Evolutionary conservation across 2,797 vertebrate species (phyloP), one percentile per base, ranked within the genome.

Genomic region (Gobionotothen gibberifrons): DNA sequence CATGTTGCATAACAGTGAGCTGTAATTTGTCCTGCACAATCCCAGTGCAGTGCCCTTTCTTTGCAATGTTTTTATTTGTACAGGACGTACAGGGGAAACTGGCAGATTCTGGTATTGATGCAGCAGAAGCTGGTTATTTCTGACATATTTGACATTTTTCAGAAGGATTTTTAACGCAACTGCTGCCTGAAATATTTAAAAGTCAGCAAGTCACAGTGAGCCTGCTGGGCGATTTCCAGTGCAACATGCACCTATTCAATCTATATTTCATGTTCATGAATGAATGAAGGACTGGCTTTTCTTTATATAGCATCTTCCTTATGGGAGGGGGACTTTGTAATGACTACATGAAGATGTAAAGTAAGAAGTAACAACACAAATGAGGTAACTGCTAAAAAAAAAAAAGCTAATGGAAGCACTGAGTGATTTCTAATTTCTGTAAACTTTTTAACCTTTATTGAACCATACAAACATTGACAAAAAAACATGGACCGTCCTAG

Each of bases 251-350:
- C 80, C 73, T 70, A 68, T 84, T 84, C 61, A 79, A 86, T 89
- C 68, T 74, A 93, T 91, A 89, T 92, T 91, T 92, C 63, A 91
- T 91, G 79, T 66, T 78, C 79, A 79, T 87, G 66, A 90, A 89
- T 87, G 73, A 85, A 88, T 81, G 71, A 87, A 77, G 55, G 66
- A 48, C 19, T 76, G 9, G 12, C 43, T 78, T 80, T 83, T 75
- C 84, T 88, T 88, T 83, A 87, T 87, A 81, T 73, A 87, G 71
- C 62, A 72, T 74, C 52, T 77, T 51, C 10, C 4, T 53, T 52
- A 56, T 0, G 19, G 60, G 62, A 67, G 71, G 75, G 11, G 22
- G 61, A 64, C 46, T 76, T 64, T 42, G 55, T 84, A 70, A 72
- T 62, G 67, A 44, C 13, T 52, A 74, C 56, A 56, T 53, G 55